phyloP scores from a whole-genome alignment of 1,140 invertebrate species.

The Drosophila paulistorum region DNA sequence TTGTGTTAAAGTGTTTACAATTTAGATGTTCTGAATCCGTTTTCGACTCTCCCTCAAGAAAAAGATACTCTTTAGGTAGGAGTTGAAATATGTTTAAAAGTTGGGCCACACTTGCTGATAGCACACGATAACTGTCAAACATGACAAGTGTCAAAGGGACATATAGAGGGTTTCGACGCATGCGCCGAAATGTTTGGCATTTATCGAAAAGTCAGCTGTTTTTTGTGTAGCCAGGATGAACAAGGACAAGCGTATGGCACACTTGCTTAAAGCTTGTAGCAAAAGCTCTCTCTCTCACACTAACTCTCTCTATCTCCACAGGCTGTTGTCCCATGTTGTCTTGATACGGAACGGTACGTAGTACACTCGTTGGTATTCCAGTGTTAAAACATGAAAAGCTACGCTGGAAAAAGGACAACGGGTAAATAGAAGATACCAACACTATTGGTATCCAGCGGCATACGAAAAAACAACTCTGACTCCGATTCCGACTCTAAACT shows the following conservation, averaged over 20 bases:
- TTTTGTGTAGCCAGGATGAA: constrained; percentile 32
- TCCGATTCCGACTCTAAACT: constrained; percentile 52
- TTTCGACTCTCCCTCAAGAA: too few relatives aligned
- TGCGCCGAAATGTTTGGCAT: constrained; percentile 13
- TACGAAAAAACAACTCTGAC: constrained; percentile 35
- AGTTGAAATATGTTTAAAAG: too few relatives aligned
- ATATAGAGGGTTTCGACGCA: constrained; percentile 17
- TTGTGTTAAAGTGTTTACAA: too few relatives aligned
- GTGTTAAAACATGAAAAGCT: constrained; percentile 78
- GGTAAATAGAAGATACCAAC: constrained; percentile 75
- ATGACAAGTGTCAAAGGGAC: constrained; percentile 14
- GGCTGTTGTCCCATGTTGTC: background rate
- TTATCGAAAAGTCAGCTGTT: constrained; percentile 47
- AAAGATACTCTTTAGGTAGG: too few relatives aligned
- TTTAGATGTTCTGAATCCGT: too few relatives aligned
- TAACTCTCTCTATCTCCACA: background rate
- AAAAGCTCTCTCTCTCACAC: constrained; percentile 48
- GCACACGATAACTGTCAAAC: constrained; percentile 26
- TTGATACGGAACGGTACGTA: background rate
- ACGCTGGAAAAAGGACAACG: constrained; percentile 72
- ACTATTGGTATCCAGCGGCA: constrained; percentile 73
- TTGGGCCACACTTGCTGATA: background rate
- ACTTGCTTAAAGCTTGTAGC: constrained; percentile 13
- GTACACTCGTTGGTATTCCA: constrained; percentile 47
- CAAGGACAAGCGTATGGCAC: constrained; percentile 37